Evolutionary conservation across 2,888 invertebrate species (phyloP).

Genomic region (Callinectes sapidus): DNA sequence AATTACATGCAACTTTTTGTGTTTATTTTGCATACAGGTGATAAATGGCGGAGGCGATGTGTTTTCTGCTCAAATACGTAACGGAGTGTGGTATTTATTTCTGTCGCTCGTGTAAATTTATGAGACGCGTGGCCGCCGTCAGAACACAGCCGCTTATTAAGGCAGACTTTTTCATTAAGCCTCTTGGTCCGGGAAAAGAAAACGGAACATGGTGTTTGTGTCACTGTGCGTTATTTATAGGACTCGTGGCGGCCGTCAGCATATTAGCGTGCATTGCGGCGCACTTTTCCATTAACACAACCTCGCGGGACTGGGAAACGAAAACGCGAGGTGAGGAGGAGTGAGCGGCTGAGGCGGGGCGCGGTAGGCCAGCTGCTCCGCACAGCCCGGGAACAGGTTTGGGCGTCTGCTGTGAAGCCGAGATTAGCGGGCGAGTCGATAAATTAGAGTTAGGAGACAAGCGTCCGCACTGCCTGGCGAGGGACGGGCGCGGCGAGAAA

Average conservation of each 20-base stretch:
- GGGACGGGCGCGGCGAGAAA: not conserved
- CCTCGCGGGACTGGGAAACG: not conserved
- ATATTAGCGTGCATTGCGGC: not conserved
- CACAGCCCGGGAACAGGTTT: not conserved
- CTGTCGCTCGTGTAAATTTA: not conserved
- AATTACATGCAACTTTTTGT: slow-evolving; percentile 36
- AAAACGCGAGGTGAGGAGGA: not conserved
- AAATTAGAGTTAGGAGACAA: slow-evolving; percentile 30
- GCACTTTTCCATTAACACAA: not conserved
- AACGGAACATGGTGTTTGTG: not conserved
- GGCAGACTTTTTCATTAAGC: not conserved
- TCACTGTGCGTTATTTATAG: slow-evolving; percentile 2
- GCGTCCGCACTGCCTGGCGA: not conserved
- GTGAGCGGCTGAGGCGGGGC: not conserved
- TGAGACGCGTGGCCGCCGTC: not conserved
- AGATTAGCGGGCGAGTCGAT: slow-evolving; percentile 29
- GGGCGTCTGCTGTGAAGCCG: slow-evolving; percentile 24
- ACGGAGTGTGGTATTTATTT: slow-evolving; percentile 17
- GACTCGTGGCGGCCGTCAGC: not conserved
- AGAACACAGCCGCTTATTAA: not conserved
- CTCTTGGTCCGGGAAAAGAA: not conserved
- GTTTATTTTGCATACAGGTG: slow-evolving; percentile 4
- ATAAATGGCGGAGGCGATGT: not conserved
- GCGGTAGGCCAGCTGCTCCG: not conserved
- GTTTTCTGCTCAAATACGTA: slow-evolving; percentile 19